These are phyloP conservation scores for Heliocidaris erythrogramma DNA, from an alignment of 35 echinoderm and acorn worm species.

Conservation along the genomic window DNA sequence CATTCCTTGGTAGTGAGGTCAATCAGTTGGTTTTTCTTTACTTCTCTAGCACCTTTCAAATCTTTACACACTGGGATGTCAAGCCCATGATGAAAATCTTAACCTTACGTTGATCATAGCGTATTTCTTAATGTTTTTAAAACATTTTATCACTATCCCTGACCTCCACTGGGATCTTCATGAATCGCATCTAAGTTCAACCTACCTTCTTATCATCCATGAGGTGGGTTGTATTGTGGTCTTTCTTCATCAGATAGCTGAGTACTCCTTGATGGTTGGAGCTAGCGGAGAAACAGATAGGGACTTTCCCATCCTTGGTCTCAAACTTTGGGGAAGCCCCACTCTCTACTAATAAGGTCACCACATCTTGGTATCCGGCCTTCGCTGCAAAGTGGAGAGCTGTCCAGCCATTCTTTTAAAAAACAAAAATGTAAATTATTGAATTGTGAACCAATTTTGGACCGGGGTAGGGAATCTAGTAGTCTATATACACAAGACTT, in stretches of 20 bases:
- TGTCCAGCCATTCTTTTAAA: conserved; percentile 91
- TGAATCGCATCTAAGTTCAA: neutral
- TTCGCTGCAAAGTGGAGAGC: conserved; percentile 93
- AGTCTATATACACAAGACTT: no score
- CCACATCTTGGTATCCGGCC: conserved; percentile 89
- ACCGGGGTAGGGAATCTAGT: no score
- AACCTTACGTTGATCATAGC: no score
- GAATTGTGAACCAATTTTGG: no score
- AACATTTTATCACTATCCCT: no score
- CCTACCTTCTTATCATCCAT: conserved; percentile 97
- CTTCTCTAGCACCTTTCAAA: no score
- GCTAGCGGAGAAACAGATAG: conserved; percentile 87
- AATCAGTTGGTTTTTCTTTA: no score
- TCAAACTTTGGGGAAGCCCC: conserved; percentile 92
- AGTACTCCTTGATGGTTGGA: conserved; percentile 85
- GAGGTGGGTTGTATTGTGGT: conserved; percentile 79
- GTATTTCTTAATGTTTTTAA: no score
- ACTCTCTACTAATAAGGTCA: conserved; percentile 83
- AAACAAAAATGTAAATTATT: neutral
- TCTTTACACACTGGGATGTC: no score
- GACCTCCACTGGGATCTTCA: no score
- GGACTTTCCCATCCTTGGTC: conserved; percentile 93
- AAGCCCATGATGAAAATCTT: no score
- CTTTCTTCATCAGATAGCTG: conserved; percentile 95
- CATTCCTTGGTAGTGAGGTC: no score